Conservation (phyloP, 2,797 vertebrate genomes). For the Distichodus sexfasciatus region DNA sequence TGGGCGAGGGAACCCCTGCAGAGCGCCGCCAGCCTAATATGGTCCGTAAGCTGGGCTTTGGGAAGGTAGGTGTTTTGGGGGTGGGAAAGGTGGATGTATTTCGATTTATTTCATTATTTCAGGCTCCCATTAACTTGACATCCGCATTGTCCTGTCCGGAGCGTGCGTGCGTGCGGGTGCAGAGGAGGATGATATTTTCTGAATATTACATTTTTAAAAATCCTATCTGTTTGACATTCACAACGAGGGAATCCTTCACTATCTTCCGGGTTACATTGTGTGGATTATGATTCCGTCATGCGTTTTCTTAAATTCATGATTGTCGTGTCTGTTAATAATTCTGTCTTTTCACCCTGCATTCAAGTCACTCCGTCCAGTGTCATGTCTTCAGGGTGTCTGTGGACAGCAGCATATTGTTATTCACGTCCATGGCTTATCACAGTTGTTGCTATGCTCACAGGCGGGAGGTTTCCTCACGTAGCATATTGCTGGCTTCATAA, state of each 20-base stretch:
- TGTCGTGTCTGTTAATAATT: too few species aligned
- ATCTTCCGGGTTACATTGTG: too few species aligned
- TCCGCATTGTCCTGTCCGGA: neutral
- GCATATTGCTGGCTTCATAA: neutral
- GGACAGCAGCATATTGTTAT: conserved; percentile 27
- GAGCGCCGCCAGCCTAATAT: conserved; percentile 4
- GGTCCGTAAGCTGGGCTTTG: conserved; percentile 12
- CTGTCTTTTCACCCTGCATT: too few species aligned
- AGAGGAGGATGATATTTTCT: conserved; percentile 7
- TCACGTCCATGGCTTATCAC: neutral
- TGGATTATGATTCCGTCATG: too few species aligned
- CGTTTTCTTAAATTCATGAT: too few species aligned
- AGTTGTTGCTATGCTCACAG: conserved; percentile 37
- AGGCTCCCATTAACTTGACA: neutral
- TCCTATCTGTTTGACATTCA: conserved; percentile 53
- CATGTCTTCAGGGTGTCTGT: neutral
- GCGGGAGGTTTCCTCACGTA: neutral
- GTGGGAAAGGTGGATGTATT: too few species aligned
- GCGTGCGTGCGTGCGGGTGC: neutral
- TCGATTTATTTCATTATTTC: neutral
- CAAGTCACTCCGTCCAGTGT: too few species aligned
- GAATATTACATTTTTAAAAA: conserved; percentile 15
- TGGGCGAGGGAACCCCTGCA: conserved; percentile 23
- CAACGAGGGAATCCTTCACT: too few species aligned
- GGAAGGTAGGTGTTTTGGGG: neutral